These are phyloP conservation scores for Pagrus major DNA, from an alignment of 2,113 vertebrate species.

Conservation along the genomic window DNA sequence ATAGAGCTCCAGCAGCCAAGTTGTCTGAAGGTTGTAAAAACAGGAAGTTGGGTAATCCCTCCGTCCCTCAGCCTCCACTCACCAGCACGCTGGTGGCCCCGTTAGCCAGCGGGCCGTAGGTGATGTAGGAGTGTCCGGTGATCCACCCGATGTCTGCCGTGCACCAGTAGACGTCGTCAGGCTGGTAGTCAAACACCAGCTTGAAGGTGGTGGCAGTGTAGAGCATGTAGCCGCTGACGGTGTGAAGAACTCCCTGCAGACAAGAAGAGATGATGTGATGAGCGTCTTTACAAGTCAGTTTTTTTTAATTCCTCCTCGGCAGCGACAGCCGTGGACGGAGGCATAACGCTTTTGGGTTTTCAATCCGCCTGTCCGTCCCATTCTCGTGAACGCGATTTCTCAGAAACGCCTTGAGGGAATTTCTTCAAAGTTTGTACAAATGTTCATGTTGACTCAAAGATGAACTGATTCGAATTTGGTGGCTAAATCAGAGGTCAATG, in stretches of 20 bases:
- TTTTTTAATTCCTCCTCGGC: too few relatives aligned
- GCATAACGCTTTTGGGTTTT: too few relatives aligned
- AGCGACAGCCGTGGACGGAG: too few relatives aligned
- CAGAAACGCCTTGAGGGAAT: too few relatives aligned
- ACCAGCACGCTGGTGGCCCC: slow-evolving; percentile 95
- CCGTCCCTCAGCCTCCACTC: slow-evolving; percentile 63
- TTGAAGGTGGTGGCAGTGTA: slow-evolving; percentile 94
- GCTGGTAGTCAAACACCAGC: slow-evolving; percentile 94
- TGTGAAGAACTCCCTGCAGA: slow-evolving; percentile 93
- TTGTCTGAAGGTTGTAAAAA: background rate
- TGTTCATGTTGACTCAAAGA: too few relatives aligned
- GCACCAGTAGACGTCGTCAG: slow-evolving; percentile 96
- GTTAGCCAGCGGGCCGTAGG: slow-evolving; percentile 94
- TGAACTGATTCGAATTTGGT: too few relatives aligned
- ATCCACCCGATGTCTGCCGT: slow-evolving; percentile 99
- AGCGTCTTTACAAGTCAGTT: too few relatives aligned
- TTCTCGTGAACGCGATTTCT: too few relatives aligned
- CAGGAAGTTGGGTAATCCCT: background rate
- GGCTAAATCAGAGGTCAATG: too few relatives aligned
- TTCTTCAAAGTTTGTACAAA: too few relatives aligned
- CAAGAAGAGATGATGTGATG: background rate
- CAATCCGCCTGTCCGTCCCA: too few relatives aligned
- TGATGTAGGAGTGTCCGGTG: slow-evolving; percentile 96
- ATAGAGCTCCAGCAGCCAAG: background rate
- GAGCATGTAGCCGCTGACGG: slow-evolving; percentile 95